Evolutionary conservation across 2,888 invertebrate species (phyloP).

Genomic region (Apamea monoglypha): DNA sequence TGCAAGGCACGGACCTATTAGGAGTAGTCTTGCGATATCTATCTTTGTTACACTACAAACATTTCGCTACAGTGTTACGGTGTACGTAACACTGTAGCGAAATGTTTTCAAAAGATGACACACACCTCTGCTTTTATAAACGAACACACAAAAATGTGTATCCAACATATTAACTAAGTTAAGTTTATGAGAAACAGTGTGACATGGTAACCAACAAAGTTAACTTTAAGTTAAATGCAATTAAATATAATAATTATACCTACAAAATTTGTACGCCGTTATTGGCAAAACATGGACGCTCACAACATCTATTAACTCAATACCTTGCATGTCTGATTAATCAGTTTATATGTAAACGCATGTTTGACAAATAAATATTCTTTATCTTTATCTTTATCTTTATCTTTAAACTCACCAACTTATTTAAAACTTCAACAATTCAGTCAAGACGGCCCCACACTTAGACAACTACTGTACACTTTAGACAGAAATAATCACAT

Average conservation of each 20-base stretch:
- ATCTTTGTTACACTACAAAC: constrained; percentile 35
- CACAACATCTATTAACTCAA: no score
- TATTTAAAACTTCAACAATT: not conserved
- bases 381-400: no score
- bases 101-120: constrained; percentile 32
- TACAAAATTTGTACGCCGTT: no score
- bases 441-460: constrained; percentile 25
- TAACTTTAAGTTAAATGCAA: constrained; percentile 13
- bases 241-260: no score
- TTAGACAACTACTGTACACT: constrained; percentile 31
- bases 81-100: not conserved
- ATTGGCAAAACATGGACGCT: no score
- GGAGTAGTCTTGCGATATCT: not conserved
- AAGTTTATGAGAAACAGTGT: not conserved
- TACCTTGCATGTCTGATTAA: no score
- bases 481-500: constrained; percentile 48
- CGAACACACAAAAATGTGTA: not conserved
- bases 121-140: not conserved
- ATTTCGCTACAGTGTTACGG: constrained; percentile 22
- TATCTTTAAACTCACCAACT: constrained; percentile 43
- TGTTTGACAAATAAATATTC: no score
- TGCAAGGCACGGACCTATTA: not conserved
- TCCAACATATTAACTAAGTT: not conserved
- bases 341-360: no score
- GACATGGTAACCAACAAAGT: constrained; percentile 7